Evolutionary conservation across 2,888 invertebrate species (phyloP).

Genomic region (Rhimphoctona megacephalus): DNA sequence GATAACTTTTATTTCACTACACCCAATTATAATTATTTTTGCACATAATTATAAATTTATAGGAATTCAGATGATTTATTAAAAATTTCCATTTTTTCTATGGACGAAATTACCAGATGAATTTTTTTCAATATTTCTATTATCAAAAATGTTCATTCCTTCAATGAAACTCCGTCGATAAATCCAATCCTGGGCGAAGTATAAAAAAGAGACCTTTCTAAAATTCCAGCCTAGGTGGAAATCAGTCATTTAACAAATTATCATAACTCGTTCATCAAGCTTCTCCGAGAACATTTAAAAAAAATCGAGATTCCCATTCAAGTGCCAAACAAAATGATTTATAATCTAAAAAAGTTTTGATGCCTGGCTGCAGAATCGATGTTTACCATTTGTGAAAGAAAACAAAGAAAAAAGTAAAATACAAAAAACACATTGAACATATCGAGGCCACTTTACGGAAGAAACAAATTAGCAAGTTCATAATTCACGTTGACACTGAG

Average conservation of each 20-base stretch:
- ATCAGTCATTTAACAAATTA: no score
- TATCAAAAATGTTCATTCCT: background rate
- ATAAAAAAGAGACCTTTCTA: background rate
- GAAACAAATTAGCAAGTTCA: slow-evolving; percentile 21
- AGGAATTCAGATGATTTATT: no score
- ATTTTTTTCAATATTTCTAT: no score
- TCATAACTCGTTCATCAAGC: no score
- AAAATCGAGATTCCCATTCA: background rate
- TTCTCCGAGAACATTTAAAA: background rate
- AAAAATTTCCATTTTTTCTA: background rate
- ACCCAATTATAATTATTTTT: no score
- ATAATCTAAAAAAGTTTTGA: background rate
- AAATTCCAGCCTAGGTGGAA: background rate
- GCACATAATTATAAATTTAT: no score
- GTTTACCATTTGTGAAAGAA: background rate
- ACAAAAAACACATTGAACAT: background rate
- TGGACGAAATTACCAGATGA: no score
- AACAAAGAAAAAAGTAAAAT: background rate
- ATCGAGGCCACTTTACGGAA: background rate
- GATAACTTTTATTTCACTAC: background rate
- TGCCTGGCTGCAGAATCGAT: background rate
- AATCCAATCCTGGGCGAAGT: background rate
- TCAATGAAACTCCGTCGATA: background rate
- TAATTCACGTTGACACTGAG: slow-evolving; percentile 33
- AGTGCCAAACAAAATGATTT: background rate